phyloP scores from a whole-genome alignment of 2,113 vertebrate genomes.

The Cettia cetti region DNA sequence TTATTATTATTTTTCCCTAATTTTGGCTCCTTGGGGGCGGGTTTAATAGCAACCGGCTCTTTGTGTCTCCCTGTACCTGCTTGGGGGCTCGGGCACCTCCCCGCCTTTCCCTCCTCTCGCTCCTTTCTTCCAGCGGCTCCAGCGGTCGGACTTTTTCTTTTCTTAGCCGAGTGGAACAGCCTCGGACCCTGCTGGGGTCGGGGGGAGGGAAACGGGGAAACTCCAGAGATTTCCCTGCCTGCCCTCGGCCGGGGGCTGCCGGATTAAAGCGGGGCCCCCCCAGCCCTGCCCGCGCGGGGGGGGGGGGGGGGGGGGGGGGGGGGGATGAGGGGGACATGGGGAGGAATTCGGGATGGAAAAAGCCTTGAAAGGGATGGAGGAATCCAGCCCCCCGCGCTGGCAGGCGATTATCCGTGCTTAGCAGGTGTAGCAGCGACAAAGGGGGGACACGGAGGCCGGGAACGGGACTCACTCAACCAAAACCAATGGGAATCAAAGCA shows the following conservation, averaged over 20 bases:
- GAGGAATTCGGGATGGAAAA: neutral
- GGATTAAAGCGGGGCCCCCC: neutral
- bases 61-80: neutral
- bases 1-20: too few relatives aligned
- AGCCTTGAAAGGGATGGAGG: neutral
- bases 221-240: neutral
- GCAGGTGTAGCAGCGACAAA: conserved; percentile 63
- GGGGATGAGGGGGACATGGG: neutral
- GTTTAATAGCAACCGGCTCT: neutral
- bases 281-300: neutral
- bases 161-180: conserved; percentile 54
- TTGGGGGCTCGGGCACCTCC: neutral
- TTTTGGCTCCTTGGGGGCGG: neutral
- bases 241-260: neutral
- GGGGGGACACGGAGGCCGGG: neutral
- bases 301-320: neutral
- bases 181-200: neutral
- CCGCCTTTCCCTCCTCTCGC: neutral
- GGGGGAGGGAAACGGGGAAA: neutral
- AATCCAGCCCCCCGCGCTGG: neutral
- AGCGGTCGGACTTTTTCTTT: conserved; percentile 19
- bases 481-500: conserved; percentile 40
- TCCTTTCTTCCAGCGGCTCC: neutral
- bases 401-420: conserved; percentile 58
- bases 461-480: conserved; percentile 19